These are phyloP conservation scores for Xiphophorus maculatus DNA, from an alignment of 2,113 vertebrate species.

Conservation along the genomic window DNA sequence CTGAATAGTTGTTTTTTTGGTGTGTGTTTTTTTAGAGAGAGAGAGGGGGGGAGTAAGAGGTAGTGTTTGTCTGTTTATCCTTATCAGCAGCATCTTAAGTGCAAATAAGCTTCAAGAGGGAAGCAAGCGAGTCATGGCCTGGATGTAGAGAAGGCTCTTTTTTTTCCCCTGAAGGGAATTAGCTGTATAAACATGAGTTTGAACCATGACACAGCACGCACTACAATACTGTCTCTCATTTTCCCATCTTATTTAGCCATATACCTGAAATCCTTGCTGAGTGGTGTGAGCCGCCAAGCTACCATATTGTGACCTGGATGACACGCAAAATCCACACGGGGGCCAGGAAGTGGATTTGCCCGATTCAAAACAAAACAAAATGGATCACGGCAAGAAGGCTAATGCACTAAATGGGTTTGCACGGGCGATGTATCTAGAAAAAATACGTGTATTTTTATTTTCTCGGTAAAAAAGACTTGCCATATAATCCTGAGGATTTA, in stretches of 20 bases:
- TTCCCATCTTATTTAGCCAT: constrained; percentile 9
- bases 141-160: constrained; percentile 8
- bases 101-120: constrained; percentile 37
- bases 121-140: constrained; percentile 45
- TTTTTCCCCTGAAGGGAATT: constrained; percentile 34
- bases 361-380: too few species aligned
- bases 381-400: too few species aligned
- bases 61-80: constrained; percentile 17
- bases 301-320: background rate
- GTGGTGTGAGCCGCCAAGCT: background rate
- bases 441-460: too few species aligned
- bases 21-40: background rate
- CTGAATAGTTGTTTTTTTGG: background rate
- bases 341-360: too few species aligned
- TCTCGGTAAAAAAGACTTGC: too few species aligned
- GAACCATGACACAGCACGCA: constrained; percentile 24
- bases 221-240: background rate
- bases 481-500: too few species aligned
- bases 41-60: background rate
- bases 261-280: constrained; percentile 8
- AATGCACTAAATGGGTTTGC: too few species aligned
- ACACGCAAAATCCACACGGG: too few species aligned
- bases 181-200: constrained; percentile 43
- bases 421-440: too few species aligned
- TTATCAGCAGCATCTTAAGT: constrained; percentile 29